Base-by-base conservation (phyloP, 2,888 invertebrate species). In the Meganola albula region DNA sequence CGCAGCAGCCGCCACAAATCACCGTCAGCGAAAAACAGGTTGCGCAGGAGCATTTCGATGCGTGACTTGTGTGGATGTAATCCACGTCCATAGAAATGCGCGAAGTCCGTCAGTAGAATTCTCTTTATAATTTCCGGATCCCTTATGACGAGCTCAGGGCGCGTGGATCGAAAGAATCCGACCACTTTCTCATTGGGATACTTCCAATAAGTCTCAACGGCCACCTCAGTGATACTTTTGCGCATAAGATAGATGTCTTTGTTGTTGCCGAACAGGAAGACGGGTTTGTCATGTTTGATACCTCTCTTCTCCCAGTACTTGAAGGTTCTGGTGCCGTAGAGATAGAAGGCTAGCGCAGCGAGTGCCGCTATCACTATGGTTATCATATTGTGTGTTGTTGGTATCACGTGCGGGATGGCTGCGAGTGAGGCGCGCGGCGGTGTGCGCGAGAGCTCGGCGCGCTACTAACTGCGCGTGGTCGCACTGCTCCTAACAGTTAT, bases 1-100 rank as follows among this genome's bases (percentile, higher is more conserved):
- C 79, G 61, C 35, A 77, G 48, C 44, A 76, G 43, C 25, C 65
- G 62, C 79, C 79, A 78, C 24, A 69, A 28, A 39, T 76, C 75
- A 0, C 76, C 75, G 31, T 74, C 76, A 9, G 70, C 71, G 27
- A 73, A 67, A 31, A 77, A 76, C 25, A 77, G 29, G 38, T 74
- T 77, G 1, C 60, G 59, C 37, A 73, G 28, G 39, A 77, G 40
- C 2, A 74, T 73, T 27, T 77, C 74, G 3, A 74, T 56, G 2
- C 58, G 60, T 0, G 49, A 57, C 26, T 61, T 55, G 24, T 61
- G 45, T 1, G 56, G 45, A 29, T 59, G 63, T 2, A 73, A 10
- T 0, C 74, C 71, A 3, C 76, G 59, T 1, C 59, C 53, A 28
- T 67, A 59, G 24, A 74, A 75, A 31, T 57, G 34, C 2, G 43